Base-by-base conservation (phyloP, 2,113 vertebrate genomes). In the Bettongia penicillata region DNA sequence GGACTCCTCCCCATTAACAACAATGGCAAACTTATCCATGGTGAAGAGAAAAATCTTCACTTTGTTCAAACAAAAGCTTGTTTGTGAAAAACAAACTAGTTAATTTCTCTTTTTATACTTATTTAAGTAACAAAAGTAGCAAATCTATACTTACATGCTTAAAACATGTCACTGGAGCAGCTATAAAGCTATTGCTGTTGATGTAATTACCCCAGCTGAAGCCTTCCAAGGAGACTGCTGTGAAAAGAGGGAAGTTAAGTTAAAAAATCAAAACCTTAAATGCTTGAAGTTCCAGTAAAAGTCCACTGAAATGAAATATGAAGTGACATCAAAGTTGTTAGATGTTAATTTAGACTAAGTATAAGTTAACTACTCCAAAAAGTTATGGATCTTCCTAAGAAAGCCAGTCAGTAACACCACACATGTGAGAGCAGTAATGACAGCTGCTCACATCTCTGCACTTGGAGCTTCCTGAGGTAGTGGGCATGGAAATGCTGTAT, bases 181-280 rank as follows among this genome's bases (percentile, higher is more conserved):
- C 99, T 90, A 98, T 97, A 90, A 99, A 99, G 99, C 99, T 99
- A 99, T 99, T 99, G 99, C 99, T 99, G 98, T 98, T 99, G 98
- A 99, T 99, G 98, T 99, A 99, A 97, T 98, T 99, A 95, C 99
- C 99, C 99, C 99, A 99, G 98, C 99, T 99, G 98, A 99, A 99
- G 96, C 99, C 99, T 98, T 99, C 99, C 97, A 99, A 98, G 51
- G 99, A 98, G 95, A 99, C 96, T 98, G 98, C 98, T 98, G 98
- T 97, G 96, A 97, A 93, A 93, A 98, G 98, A 98, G 51, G 96
- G 93, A 94, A 95, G 95, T 97, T 98, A 96, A 97, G 97, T 68
- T 96, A 95, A 53, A 96, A 97, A 97, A 89, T 97, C 93, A 57
- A 96, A 97, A 90, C 90, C 55, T 97, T 55, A 93, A 91, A 91